Evolutionary conservation across 1,140 invertebrate genomes (phyloP).

Genomic region (Achroia grisella): DNA sequence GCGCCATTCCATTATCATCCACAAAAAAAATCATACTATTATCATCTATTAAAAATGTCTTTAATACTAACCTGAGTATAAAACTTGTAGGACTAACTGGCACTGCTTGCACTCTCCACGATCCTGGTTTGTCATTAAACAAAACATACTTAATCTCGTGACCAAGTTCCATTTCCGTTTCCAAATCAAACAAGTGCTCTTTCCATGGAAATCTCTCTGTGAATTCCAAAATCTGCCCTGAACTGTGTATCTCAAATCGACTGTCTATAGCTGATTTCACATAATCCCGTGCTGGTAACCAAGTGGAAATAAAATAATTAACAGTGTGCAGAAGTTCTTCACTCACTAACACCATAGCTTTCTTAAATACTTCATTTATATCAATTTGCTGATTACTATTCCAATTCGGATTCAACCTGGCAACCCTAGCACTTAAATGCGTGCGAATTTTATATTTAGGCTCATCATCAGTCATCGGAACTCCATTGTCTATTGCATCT

Average conservation of each 20-base stretch:
- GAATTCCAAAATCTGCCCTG: conserved; percentile 88
- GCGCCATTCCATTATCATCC: no score
- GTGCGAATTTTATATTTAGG: conserved; percentile 88
- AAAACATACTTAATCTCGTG: conserved; percentile 85
- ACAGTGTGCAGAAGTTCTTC: conserved; percentile 87
- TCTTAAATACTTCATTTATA: conserved; percentile 77
- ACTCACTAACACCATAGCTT: conserved; percentile 87
- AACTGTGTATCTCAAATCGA: conserved; percentile 77
- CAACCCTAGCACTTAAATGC: conserved; percentile 84
- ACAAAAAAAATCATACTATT: no score
- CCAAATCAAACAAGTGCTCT: conserved; percentile 88
- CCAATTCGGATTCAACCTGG: conserved; percentile 90
- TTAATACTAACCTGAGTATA: conserved; percentile 78
- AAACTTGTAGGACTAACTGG: conserved; percentile 84
- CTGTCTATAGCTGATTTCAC: conserved; percentile 83
- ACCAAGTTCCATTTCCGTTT: conserved; percentile 81
- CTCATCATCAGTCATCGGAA: conserved; percentile 84
- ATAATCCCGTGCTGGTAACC: conserved; percentile 87
- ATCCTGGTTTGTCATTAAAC: conserved; percentile 76
- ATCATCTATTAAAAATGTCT: no score
- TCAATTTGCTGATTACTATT: conserved; percentile 78
- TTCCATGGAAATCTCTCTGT: conserved; percentile 88
- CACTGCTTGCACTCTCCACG: conserved; percentile 89
- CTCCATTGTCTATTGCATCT: conserved; percentile 97
- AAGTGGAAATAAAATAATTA: conserved; percentile 80